Evolutionary conservation across 1,140 invertebrate species (phyloP), one percentile per base, ranked within the genome.

Genomic region (Brachionus asplanchnoidis): DNA sequence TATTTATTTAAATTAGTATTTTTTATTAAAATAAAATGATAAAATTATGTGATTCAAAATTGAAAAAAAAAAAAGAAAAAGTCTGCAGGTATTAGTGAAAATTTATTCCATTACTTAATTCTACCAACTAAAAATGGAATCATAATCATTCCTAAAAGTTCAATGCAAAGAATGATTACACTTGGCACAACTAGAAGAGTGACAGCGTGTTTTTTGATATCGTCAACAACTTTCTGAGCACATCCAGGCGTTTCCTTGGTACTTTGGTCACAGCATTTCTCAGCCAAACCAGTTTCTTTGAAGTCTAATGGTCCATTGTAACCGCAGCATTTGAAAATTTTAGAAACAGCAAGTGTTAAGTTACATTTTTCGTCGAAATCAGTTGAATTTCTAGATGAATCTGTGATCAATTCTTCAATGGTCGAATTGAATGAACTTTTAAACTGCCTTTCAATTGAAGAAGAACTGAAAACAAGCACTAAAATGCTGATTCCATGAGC

Each of bases 271-370:
- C 73, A 77, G 23, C 46, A 65, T 17, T 53, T 65, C n/a, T 60
- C 44, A 3, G 44, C 26, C 14, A 80, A 65, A 65, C 53, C 56
- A 65, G 50, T 56, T 20, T 32, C 36, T 17, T 44, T n/a, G 50
- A 77, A 77, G 14, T 77, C 73, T 3, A 12, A 50, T 68, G 23
- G 53, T 28, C 65, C 40, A 44, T 82, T 44, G 8, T 17, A 23
- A 5, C 53, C 79, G 44, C 79, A 82, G 40, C 79, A 82, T 23
- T 68, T 65, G 44, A 82, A 82, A 11, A 82, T 65, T 65, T 82
- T 9, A 1, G 79, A 82, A 20, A 82, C 12, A 20, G 20, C 32
- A 20, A 36, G 14, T 1, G 53, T 42, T 36, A 82, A 42, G 26
- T 82, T 44, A 68, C 79, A 82, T 82, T 65, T 60, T 12, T 65